Base-by-base conservation (phyloP, 2,113 vertebrate species). In the Sylvilagus bachmani region DNA sequence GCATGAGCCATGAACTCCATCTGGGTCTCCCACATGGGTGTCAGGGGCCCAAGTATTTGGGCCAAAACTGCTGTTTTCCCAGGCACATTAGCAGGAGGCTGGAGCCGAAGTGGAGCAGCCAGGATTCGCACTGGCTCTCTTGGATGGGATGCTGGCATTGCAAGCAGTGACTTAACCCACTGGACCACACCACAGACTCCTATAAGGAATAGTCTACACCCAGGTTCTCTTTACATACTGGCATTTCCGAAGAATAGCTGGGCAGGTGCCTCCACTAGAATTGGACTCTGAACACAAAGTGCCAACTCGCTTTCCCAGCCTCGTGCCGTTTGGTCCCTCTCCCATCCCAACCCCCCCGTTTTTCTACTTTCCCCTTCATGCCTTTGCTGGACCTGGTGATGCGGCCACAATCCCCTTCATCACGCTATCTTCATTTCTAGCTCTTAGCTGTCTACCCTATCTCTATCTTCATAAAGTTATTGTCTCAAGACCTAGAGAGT, bases 401-500 rank as follows among this genome's bases (percentile, higher is more conserved):
- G 2, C 38, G 16, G 0, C 55, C 55, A 21, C 44, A 25, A 64
- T 51, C 38, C 33, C 66, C 71, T 64, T 27, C 51, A 22, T 62
- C 3, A 0, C 31, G 6, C 0, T 21, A 1, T 8, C 12, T n/a
- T 64, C 64, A 66, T 51, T 29, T 49, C 13, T 27, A 12, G 36
- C 24, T 29, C 36, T 10, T 22, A 2, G 5, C 61, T 36, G 6
- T 58, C 67, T 55, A 0, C 1, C 0, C 21, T 10, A 21, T 5
- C 16, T 4, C 19, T 53, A 19, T 31, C 61, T 85, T 66, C 21
- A 8, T 74, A 62, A 82, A 36, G n/a, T 75, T 81, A 19, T n/a
- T 29, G n/a, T 64, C n/a, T 61, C 27, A 69, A 12, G 14, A 70
- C 16, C 31, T 25, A 36, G 44, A 85, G 27, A 70, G 29, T 29